Evolutionary conservation across 1,140 invertebrate species (phyloP).

Genomic region (Teleogryllus occipitalis): DNA sequence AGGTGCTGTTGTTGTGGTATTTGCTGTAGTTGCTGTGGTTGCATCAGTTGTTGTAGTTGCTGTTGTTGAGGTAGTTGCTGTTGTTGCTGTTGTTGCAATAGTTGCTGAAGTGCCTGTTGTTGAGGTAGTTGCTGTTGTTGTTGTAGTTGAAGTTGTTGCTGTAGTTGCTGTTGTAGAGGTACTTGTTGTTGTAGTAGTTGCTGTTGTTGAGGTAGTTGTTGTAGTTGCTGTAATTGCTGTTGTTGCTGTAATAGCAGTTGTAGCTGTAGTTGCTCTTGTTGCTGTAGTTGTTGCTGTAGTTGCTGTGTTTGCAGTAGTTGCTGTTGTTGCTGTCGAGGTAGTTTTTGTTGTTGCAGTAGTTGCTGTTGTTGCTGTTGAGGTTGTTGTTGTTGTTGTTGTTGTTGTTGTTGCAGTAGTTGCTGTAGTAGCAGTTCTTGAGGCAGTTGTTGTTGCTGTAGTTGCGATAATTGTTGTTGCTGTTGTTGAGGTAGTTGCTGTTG

Average conservation of each 20-base stretch:
- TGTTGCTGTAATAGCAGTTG: slow-evolving; percentile 10
- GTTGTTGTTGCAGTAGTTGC: slow-evolving; percentile 16
- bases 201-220: slow-evolving; percentile 16
- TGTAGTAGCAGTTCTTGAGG: slow-evolving; percentile 24
- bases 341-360: not conserved
- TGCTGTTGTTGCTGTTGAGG: not conserved
- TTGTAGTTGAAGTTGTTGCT: slow-evolving; percentile 24
- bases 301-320: not conserved
- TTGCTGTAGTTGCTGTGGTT: not conserved
- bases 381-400: slow-evolving; percentile 19
- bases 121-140: slow-evolving; percentile 27
- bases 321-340: not conserved
- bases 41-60: slow-evolving; percentile 24
- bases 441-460: slow-evolving; percentile 23
- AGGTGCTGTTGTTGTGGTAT: too few species aligned
- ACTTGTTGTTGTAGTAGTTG: slow-evolving; percentile 22
- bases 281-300: slow-evolving; percentile 13
- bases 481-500: slow-evolving; percentile 19
- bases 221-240: slow-evolving; percentile 14
- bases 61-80: too few species aligned
- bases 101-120: slow-evolving; percentile 32
- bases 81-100: too few species aligned
- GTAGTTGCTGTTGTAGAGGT: not conserved
- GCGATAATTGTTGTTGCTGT: slow-evolving; percentile 6
- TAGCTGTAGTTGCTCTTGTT: slow-evolving; percentile 23